Evolutionary conservation across 2,888 invertebrate species (phyloP).

Genomic region (Macroteleia sp.): DNA sequence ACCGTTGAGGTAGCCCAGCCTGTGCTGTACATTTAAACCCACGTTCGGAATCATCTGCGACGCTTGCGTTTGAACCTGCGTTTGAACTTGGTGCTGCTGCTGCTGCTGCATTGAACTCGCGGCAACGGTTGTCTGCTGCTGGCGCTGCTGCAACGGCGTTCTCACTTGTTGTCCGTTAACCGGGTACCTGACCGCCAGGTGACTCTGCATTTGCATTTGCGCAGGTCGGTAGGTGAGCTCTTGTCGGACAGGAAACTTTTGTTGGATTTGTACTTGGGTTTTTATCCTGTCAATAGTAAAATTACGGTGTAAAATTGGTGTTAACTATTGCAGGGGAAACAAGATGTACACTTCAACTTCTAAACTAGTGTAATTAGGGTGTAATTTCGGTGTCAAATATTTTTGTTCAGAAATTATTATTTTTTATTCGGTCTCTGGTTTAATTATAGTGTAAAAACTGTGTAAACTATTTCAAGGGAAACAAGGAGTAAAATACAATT

Average conservation of each 20-base stretch:
- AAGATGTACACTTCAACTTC: no score
- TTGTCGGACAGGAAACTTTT: slow-evolving; percentile 80
- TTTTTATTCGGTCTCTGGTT: no score
- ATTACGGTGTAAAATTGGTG: no score
- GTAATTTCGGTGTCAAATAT: no score
- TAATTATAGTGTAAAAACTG: no score
- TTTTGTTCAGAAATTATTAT: no score
- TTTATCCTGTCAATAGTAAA: no score
- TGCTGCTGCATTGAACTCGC: slow-evolving; percentile 63
- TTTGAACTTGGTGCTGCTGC: slow-evolving; percentile 1
- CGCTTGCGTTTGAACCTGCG: slow-evolving; percentile 66
- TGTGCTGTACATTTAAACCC: slow-evolving; percentile 77
- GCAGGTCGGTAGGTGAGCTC: slow-evolving; percentile 77
- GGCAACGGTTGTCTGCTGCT: slow-evolving; percentile 73
- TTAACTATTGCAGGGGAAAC: no score
- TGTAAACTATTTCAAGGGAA: no score
- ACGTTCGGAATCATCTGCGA: slow-evolving; percentile 69
- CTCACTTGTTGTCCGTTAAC: slow-evolving; percentile 80
- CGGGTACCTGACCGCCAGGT: slow-evolving; percentile 77
- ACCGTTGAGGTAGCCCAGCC: slow-evolving; percentile 77
- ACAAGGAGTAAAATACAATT: no score
- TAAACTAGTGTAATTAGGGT: no score
- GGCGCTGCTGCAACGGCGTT: slow-evolving; percentile 69
- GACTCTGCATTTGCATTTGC: slow-evolving; percentile 71
- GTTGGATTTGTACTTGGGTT: slow-evolving; percentile 80